Evolutionary conservation across 2,797 vertebrate species (phyloP), one percentile per base, ranked within the genome.

Genomic region (Heteromormyrus szaboi): DNA sequence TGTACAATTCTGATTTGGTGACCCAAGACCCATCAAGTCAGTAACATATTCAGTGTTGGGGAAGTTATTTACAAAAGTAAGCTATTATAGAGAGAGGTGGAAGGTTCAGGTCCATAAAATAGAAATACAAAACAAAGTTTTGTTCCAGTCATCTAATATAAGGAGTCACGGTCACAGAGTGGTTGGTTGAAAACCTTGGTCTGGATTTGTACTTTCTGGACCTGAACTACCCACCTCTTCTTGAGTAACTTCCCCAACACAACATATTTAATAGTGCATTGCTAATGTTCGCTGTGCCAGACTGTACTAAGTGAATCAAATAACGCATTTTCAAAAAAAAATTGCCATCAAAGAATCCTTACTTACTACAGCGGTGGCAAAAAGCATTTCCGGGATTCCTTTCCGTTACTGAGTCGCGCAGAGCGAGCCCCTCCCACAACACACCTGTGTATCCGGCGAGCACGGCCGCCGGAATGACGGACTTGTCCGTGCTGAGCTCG

Each of bases 401-500:
- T 41, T 41, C 37, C 37, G 2, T 41, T 17, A 41, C 4, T 41
- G 4, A 41, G 11, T 14, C 0, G 5, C 1, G 9, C 29, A 11
- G 68, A 76, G 37, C 1, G 3, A 37, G 33, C 3, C 33, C 68
- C 37, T 41, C 33, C 62, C 62, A 29, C 9, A 3, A 19, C 68
- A 14, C 95, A 99, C 99, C 99, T 96, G 99, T 99, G 96, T 99
- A 99, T 68, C 99, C 99, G 29, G 99, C 99, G 54, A 99, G 96
- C 17, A 98, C 98, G 0, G 99, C 99, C 8, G 98, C 98, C 44
- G 98, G 99, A 89, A 99, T 99, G 95, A 99, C 98, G 0, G 99
- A 98, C 93, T 99, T 99, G 94, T 99, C 99, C 94, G 99, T 99
- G 96, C 98, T 98, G 95, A 99, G 97, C 93, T 99, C 98, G 0